These are phyloP conservation scores for Diplodus sargus DNA, from an alignment of 2,797 vertebrate species.

Conservation along the genomic window DNA sequence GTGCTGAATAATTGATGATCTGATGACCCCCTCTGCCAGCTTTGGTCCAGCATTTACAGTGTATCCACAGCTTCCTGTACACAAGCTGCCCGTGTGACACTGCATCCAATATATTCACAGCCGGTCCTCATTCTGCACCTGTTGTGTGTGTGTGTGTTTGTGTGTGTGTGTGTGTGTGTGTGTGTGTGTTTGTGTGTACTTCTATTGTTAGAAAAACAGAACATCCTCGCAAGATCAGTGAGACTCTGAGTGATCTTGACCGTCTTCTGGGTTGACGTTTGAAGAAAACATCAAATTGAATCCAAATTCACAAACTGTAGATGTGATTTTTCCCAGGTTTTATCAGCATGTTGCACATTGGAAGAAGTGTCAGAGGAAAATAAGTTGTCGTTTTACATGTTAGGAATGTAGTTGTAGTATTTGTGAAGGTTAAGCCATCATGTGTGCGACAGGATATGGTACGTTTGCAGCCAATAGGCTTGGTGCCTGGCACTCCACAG, in stretches of 20 bases:
- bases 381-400: not conserved
- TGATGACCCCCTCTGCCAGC: conserved; percentile 46
- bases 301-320: not conserved
- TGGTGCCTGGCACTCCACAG: conserved; percentile 17
- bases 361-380: not conserved
- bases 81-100: conserved; percentile 50
- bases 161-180: conserved; percentile 1
- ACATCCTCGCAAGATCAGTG: not conserved
- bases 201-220: not conserved
- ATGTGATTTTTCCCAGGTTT: not conserved
- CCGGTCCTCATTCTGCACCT: conserved; percentile 55
- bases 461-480: conserved; percentile 5
- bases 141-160: conserved; percentile 20
- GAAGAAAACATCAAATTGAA: not conserved
- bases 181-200: not conserved
- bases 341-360: not conserved
- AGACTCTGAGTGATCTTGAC: not conserved
- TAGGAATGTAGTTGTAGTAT: not conserved
- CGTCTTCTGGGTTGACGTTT: not conserved
- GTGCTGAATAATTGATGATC: conserved; percentile 81
- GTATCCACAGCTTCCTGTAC: conserved; percentile 64
- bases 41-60: conserved; percentile 53
- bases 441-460: not conserved
- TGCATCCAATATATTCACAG: conserved; percentile 35
- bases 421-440: conserved; percentile 1